These are phyloP conservation scores for Pollachius pollachius DNA, from an alignment of 2,113 vertebrate species.

Conservation along the genomic window DNA sequence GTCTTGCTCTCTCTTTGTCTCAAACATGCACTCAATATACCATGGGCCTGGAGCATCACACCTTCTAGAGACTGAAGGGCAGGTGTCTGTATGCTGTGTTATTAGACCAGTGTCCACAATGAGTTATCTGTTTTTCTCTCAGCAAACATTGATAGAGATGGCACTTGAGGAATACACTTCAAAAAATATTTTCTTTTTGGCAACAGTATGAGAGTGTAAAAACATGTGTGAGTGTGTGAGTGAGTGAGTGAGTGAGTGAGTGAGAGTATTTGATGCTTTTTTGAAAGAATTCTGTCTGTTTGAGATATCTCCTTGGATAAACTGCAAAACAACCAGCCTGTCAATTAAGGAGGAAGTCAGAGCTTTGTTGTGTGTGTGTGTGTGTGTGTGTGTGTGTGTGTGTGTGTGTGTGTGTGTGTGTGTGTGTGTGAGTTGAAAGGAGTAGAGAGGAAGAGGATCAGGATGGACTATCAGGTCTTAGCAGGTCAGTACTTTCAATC, in stretches of 20 bases:
- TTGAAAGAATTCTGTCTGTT: conserved; percentile 25
- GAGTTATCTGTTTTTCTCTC: no score
- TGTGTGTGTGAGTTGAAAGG: no score
- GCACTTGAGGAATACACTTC: no score
- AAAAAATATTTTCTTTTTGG: no score
- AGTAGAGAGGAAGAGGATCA: conserved; percentile 11
- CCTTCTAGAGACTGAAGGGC: neutral
- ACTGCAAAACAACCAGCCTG: conserved; percentile 19
- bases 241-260: neutral
- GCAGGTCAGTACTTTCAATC: conserved; percentile 34
- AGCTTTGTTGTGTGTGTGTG: neutral
- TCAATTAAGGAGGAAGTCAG: conserved; percentile 22
- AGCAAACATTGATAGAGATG: no score
- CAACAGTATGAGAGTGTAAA: no score
- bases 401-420: conserved; percentile 9
- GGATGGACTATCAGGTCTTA: conserved; percentile 33
- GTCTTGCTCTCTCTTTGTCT: conserved; percentile 4
- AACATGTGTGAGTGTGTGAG: no score
- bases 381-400: no score
- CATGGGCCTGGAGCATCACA: conserved; percentile 1
- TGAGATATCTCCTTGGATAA: conserved; percentile 11
- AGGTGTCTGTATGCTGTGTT: no score
- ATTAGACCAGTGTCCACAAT: no score
- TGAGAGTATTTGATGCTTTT: conserved; percentile 14
- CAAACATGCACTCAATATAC: neutral